Evolutionary conservation across 2,888 invertebrate genomes (phyloP), one percentile per base, ranked within the genome.

Genomic region (Apomyelois bistriatella): DNA sequence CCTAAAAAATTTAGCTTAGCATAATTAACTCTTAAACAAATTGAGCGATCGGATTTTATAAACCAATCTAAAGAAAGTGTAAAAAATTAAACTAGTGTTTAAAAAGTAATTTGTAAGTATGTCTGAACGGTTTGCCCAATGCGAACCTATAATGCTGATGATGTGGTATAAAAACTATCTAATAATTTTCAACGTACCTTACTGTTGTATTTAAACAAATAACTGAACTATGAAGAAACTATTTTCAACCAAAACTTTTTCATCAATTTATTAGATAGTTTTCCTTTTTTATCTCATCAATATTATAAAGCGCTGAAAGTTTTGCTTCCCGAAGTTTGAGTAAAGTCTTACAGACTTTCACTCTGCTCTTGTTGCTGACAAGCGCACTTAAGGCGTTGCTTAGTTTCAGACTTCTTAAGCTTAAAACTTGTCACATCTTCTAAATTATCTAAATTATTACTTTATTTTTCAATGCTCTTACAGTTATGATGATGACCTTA

Each of bases 191-290:
- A n/a, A n/a, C n/a, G n/a, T n/a, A n/a, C n/a, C n/a, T n/a, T n/a
- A n/a, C n/a, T n/a, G n/a, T n/a, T n/a, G n/a, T n/a, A n/a, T 30
- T 28, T 9, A 37, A 12, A 30, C 38, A 38, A 38, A 13, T 38
- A 6, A 38, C n/a, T n/a, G 5, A 10, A 38, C 15, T 13, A 22
- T 40, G 7, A 41, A 5, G 41, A 3, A 41, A 41, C 22, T 22
- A 17, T 5, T 48, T 48, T 38, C 9, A 38, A 38, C 38, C 22
- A 38, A 38, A 48, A 48, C 13, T 43, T 43, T 13, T 43, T 30
- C 43, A 30, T 43, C 13, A 43, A 30, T 30, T 30, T 1, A 43
- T n/a, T 8, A 13, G 9, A 5, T 5, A 41, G 17, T 17, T 41
- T n/a, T 32, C 8, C 6, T 7, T 41, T 41, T 41, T 22, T 41